Evolutionary conservation across 1,140 invertebrate species (phyloP).

Genomic region (Conus ventricosus): DNA sequence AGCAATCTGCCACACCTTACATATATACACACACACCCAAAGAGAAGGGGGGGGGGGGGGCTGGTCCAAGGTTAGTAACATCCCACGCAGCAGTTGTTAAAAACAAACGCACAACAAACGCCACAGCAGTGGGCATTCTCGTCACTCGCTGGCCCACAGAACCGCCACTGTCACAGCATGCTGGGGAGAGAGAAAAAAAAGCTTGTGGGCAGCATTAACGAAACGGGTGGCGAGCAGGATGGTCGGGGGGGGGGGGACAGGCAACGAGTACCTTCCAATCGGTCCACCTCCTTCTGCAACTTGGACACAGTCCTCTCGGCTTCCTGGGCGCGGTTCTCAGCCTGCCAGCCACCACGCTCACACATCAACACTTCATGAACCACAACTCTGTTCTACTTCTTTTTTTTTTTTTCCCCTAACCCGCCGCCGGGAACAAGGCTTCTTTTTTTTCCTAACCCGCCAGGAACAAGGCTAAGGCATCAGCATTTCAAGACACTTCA

Average conservation of each 20-base stretch:
- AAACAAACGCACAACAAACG: not conserved
- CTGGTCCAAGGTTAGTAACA: not conserved
- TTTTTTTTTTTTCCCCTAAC: too few relatives aligned
- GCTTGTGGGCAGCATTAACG: not conserved
- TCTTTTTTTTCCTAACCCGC: too few relatives aligned
- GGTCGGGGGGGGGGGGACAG: not conserved
- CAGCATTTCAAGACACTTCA: too few relatives aligned
- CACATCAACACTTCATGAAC: not conserved
- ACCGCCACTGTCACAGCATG: not conserved
- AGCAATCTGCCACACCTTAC: too few relatives aligned
- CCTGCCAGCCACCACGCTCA: slow-evolving; percentile 78
- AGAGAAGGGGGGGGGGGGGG: too few relatives aligned
- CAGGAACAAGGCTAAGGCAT: too few relatives aligned
- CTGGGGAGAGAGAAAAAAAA: not conserved
- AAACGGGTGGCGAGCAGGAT: not conserved
- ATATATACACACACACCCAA: too few relatives aligned
- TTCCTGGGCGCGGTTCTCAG: slow-evolving; percentile 99
- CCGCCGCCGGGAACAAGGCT: too few relatives aligned
- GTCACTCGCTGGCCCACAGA: not conserved
- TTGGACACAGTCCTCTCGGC: slow-evolving; percentile 99
- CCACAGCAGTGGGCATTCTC: not conserved
- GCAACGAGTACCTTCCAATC: slow-evolving; percentile 95
- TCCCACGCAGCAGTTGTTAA: not conserved
- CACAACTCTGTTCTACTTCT: too few relatives aligned
- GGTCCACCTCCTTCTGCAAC: slow-evolving; percentile 99